Conservation (phyloP, 2,888 invertebrate species). For the Eucera pruinosa region DNA sequence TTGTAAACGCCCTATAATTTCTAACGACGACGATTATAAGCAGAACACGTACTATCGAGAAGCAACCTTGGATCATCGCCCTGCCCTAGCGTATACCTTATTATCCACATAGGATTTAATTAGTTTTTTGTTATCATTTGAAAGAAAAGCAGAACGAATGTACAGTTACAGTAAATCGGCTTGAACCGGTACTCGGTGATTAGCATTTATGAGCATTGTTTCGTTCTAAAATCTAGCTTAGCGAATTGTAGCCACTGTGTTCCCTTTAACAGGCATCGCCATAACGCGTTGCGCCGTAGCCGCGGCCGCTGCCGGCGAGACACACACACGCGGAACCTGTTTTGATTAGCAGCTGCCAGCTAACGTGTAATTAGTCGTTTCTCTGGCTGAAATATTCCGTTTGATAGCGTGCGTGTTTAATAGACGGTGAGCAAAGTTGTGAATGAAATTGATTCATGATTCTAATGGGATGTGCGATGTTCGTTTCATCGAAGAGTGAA, state of each 20-base stretch:
- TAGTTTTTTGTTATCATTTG: conserved; percentile 57
- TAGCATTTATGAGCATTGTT: conserved; percentile 53
- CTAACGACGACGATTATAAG: not conserved
- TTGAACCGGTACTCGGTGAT: conserved; percentile 63
- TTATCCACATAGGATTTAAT: conserved; percentile 66
- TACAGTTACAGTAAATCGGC: conserved; percentile 67
- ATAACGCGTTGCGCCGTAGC: too few species aligned
- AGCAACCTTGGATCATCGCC: too few species aligned
- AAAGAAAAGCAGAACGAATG: conserved; percentile 42
- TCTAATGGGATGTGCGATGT: not conserved
- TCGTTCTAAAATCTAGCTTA: conserved; percentile 24
- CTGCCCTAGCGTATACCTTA: too few species aligned
- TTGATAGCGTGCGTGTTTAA: not conserved
- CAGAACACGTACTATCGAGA: not conserved
- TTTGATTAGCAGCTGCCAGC: conserved; percentile 33
- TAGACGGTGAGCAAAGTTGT: not conserved
- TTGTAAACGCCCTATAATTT: not conserved
- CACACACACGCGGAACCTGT: conserved; percentile 34
- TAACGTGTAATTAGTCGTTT: conserved; percentile 38
- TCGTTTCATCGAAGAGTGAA: conserved; percentile 25
- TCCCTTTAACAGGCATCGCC: not conserved
- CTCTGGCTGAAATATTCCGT: conserved; percentile 14
- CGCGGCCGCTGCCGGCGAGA: not conserved
- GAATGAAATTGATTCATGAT: not conserved
- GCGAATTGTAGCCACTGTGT: conserved; percentile 1